A percentile compares a stretch with the other conserved stretches of the same genome.
phyloP scores from a whole-genome alignment of 2,888 invertebrate species.

The Acleris holmiana region DNA sequence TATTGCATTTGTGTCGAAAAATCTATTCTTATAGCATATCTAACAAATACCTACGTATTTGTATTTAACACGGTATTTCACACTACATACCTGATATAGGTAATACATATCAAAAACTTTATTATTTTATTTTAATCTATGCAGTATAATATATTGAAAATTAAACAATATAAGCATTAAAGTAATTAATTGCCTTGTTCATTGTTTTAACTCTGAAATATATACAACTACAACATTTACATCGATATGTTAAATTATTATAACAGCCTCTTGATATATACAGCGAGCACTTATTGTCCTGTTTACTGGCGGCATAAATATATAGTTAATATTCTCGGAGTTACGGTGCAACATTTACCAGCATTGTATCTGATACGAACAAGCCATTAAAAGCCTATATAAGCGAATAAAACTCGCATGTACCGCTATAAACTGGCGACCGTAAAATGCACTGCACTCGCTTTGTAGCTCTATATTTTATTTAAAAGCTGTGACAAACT shows the following conservation, averaged over 20 bases:
- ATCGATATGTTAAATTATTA: conserved; percentile 2
- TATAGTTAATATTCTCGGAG: conserved; percentile 36
- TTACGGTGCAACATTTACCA: conserved; percentile 49
- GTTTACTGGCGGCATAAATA: conserved; percentile 30
- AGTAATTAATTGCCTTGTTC: too few species aligned
- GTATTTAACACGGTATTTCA: too few species aligned
- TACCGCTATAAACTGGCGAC: conserved; percentile 64
- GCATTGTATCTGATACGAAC: conserved; percentile 64
- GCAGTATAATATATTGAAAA: too few species aligned
- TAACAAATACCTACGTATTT: too few species aligned
- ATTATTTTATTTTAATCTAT: too few species aligned
- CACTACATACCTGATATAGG: too few species aligned
- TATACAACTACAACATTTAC: background rate
- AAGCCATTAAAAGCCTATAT: conserved; percentile 74
- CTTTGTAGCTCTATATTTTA: conserved; percentile 67
- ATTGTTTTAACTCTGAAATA: background rate
- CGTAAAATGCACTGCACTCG: conserved; percentile 75
- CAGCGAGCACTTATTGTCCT: conserved; percentile 33
- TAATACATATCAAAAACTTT: too few species aligned
- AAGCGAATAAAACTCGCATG: conserved; percentile 75
- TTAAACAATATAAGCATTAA: too few species aligned
- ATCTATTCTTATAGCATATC: too few species aligned
- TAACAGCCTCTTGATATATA: conserved; percentile 30
- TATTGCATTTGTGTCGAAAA: too few species aligned
- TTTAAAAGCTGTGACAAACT: conserved; percentile 59